Percentiles rank a stretch among this genome's conserved stretches.
These are phyloP conservation scores for Rhinoraja longicauda DNA, from an alignment of 2,797 vertebrate genomes.

Conservation along the genomic window DNA sequence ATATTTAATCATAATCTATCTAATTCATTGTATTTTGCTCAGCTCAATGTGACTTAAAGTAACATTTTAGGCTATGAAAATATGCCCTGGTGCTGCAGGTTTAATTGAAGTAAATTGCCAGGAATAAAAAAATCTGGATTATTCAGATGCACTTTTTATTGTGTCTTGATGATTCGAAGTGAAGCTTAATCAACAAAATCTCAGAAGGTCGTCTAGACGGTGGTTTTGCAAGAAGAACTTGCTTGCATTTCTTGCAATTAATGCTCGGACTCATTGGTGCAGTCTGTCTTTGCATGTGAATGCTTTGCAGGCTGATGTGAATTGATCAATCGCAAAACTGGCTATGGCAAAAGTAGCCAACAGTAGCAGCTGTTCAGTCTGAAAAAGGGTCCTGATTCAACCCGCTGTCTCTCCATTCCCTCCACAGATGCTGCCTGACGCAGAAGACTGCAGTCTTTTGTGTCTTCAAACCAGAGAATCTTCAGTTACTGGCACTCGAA, in stretches of 20 bases:
- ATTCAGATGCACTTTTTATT: constrained; percentile 28
- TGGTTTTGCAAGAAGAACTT: neutral
- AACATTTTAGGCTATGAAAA: constrained; percentile 34
- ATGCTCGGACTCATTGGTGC: neutral
- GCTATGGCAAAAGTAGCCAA: neutral
- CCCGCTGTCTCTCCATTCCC: too few relatives aligned
- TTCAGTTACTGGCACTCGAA: too few relatives aligned
- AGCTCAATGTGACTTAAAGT: constrained; percentile 26
- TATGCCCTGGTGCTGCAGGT: neutral
- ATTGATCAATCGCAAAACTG: neutral
- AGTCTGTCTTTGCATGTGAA: neutral
- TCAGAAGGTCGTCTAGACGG: neutral
- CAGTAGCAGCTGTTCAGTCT: neutral
- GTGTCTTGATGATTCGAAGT: constrained; percentile 20
- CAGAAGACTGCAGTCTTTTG: too few relatives aligned
- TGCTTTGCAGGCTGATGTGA: neutral
- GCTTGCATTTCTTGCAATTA: neutral
- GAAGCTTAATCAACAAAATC: constrained; percentile 1
- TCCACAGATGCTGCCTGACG: too few relatives aligned
- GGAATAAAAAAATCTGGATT: constrained; percentile 6
- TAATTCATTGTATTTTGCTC: constrained; percentile 53
- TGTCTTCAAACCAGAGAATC: too few relatives aligned
- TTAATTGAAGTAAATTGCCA: constrained; percentile 27
- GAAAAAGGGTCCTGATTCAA: too few relatives aligned
- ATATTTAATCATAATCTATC: constrained; percentile 62